A percentile compares a stretch with the other conserved stretches of the same genome.
These are phyloP conservation scores for Brachyhypopomus gauderio DNA, from an alignment of 2,113 vertebrate species.

Conservation along the genomic window DNA sequence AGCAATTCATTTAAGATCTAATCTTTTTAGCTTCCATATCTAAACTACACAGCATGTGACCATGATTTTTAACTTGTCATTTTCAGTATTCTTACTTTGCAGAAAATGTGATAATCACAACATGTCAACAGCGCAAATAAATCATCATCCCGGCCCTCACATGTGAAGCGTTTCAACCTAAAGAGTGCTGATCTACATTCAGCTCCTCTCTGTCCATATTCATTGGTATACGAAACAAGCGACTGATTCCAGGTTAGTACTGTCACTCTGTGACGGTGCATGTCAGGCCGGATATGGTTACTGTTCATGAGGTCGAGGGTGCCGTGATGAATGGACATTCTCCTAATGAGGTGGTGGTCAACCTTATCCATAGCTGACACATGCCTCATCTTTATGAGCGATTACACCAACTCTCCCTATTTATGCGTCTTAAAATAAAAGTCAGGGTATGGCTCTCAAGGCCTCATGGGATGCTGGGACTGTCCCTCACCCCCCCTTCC, in stretches of 20 bases:
- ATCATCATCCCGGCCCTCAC: too few relatives aligned
- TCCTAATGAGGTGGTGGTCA: slow-evolving; percentile 37
- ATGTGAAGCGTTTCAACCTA: neutral
- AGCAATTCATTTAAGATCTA: too few relatives aligned
- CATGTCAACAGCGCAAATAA: too few relatives aligned
- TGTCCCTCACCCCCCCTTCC: neutral
- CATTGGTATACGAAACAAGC: neutral
- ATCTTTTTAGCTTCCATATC: too few relatives aligned
- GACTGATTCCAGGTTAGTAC: neutral
- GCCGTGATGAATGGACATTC: slow-evolving; percentile 18
- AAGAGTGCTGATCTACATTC: neutral
- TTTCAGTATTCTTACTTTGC: too few relatives aligned
- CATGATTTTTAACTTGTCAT: too few relatives aligned
- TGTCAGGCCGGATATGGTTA: slow-evolving; percentile 16
- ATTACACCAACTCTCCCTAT: slow-evolving; percentile 17
- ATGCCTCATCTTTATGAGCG: slow-evolving; percentile 22
- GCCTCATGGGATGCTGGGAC: slow-evolving; percentile 15
- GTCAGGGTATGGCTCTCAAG: neutral
- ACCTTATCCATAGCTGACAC: slow-evolving; percentile 33
- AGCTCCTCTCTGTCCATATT: neutral
- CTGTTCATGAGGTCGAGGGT: neutral
- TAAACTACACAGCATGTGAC: too few relatives aligned
- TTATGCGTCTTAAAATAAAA: slow-evolving; percentile 13
- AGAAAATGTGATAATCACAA: too few relatives aligned
- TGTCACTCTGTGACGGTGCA: neutral